Evolutionary conservation across 2,888 invertebrate species (phyloP).

Genomic region (Smittia sp.): DNA sequence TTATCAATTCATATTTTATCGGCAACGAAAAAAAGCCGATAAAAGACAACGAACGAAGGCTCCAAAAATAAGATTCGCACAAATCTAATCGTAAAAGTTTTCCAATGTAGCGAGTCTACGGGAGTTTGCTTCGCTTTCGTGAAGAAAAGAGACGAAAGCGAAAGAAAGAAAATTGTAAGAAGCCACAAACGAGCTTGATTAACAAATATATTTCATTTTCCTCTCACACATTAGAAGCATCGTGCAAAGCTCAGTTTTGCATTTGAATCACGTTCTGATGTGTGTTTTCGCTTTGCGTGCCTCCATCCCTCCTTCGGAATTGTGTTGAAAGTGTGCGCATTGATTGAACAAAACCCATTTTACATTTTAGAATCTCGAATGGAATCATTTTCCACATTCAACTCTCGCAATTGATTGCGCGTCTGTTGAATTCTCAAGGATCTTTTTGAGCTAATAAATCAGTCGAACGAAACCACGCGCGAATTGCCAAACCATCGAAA

Average conservation of each 20-base stretch:
- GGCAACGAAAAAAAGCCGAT: no score
- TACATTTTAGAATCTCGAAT: background rate
- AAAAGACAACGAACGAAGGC: no score
- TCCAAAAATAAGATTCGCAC: no score
- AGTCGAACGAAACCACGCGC: no score
- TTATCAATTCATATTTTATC: no score
- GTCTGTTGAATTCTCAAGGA: no score
- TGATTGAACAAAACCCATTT: background rate
- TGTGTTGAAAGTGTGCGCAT: background rate
- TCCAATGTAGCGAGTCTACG: background rate
- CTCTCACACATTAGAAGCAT: background rate
- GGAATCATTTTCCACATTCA: no score
- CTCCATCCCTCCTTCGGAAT: background rate
- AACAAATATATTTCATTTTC: background rate
- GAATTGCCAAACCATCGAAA: no score
- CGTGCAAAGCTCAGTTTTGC: background rate
- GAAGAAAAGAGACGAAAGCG: background rate
- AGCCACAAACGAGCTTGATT: conserved; percentile 2
- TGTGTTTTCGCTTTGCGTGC: conserved; percentile 2
- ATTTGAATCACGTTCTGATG: conserved; percentile 11
- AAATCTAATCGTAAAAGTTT: no score
- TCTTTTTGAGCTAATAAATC: no score
- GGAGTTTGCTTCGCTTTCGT: background rate
- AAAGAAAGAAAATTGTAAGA: background rate
- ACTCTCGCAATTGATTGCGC: no score